phyloP scores from a whole-genome alignment of 2,113 vertebrate species.

The Dolichotis patagonum region DNA sequence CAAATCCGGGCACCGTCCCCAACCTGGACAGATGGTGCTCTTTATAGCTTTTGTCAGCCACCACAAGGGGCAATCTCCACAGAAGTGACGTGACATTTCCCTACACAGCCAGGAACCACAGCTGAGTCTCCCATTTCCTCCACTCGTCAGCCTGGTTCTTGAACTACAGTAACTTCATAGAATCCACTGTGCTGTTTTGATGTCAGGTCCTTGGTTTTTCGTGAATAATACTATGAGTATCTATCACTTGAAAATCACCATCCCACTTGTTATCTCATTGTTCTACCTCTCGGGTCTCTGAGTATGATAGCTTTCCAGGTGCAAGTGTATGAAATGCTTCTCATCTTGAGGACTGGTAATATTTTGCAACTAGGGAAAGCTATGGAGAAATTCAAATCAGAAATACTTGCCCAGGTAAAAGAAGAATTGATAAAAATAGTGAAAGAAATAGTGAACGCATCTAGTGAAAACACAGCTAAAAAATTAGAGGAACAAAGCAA shows the following conservation, averaged over 20 bases:
- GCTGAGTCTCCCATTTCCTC: background rate
- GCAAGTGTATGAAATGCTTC: background rate
- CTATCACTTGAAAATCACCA: background rate
- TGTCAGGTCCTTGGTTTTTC: background rate
- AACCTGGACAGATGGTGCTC: background rate
- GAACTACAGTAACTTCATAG: background rate
- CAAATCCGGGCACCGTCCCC: background rate
- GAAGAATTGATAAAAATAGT: too few species aligned
- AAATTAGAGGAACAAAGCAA: too few species aligned
- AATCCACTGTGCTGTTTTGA: background rate
- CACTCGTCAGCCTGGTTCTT: background rate
- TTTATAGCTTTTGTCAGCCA: background rate
- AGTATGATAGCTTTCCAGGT: background rate
- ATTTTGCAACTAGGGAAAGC: too few species aligned
- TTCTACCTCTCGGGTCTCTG: background rate
- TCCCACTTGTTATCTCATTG: background rate
- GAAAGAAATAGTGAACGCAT: too few species aligned
- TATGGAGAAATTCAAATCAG: too few species aligned
- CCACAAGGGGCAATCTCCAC: background rate
- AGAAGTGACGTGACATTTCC: background rate
- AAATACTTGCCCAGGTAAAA: too few species aligned
- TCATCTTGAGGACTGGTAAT: background rate
- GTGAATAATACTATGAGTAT: background rate
- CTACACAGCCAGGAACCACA: accelerated
- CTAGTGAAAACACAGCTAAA: too few species aligned